Evolutionary conservation across 2,888 invertebrate species (phyloP), one percentile per base, ranked within the genome.

Genomic region (Pheosia tremula): DNA sequence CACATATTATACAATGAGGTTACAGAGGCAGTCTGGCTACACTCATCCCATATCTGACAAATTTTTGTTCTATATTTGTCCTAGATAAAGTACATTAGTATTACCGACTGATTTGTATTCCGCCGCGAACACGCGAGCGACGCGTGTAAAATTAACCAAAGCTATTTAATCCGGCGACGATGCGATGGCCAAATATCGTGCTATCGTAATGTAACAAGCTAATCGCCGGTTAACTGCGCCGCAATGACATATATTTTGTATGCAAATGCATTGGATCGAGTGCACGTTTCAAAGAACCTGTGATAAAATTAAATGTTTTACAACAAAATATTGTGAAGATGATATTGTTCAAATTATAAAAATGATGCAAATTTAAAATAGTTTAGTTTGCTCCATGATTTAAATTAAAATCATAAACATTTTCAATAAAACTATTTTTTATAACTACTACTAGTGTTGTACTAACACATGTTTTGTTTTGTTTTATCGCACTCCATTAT

Each of bases 71-170:
- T 47, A 47, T n/a, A 5, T 47, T n/a, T n/a, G 2, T 45, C 6
- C 5, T 7, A 7, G 41, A 43, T 2, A n/a, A 11, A 8, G 45
- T 47, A 5, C 43, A 9, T 45, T 45, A 39, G 7, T 39, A 7
- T 39, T 39, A 39, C 43, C 9, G 0, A 45, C 45, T 45, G 8
- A 10, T 45, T 45, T 3, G 11, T 10, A 45, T 45, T 45, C 45
- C 2, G 4, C 45, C 9, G 4, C 8, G 45, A 3, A 45, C 7
- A 45, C 10, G 10, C 9, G 8, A 45, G 47, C 0, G 47, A 47
- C 11, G 5, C 38, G 54, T 54, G 54, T 54, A 54, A 54, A 54
- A 54, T 54, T 54, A 54, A 9, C 38, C 38, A n/a, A 11, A 54
- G 38, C 54, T 38, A 38, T 54, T 38, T 37, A 54, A 54, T 50